Conservation (phyloP, 2,113 vertebrate genomes). For the Ursus arctos region DNA sequence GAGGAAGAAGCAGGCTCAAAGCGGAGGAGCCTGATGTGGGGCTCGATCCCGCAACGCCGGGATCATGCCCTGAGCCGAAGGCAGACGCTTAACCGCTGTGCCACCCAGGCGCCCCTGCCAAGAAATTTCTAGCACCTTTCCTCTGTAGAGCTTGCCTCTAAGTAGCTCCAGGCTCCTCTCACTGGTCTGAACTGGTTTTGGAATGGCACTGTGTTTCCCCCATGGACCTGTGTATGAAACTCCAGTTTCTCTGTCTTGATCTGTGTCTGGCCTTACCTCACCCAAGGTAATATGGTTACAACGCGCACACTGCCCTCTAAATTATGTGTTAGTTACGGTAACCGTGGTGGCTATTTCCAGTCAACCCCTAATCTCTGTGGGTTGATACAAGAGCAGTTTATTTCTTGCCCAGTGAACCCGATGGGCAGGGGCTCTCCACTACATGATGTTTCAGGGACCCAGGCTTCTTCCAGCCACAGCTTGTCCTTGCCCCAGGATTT, state of each 20-base stretch:
- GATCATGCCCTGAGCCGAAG: no score
- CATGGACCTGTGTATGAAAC: background rate
- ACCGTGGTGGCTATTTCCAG: fast-evolving
- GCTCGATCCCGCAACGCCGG: no score
- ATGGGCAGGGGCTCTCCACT: background rate
- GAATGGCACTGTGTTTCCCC: background rate
- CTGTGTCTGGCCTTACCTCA: background rate
- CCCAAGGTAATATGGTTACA: background rate
- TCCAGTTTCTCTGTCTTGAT: background rate
- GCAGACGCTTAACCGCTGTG: no score
- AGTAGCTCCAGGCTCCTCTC: background rate
- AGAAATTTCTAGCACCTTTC: background rate
- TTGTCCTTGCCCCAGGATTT: background rate
- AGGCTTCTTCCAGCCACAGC: background rate
- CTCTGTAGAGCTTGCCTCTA: background rate
- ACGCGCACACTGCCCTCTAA: background rate
- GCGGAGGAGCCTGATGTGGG: no score
- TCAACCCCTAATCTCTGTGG: background rate
- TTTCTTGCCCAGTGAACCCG: background rate
- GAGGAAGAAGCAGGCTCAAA: no score
- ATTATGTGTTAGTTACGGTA: background rate
- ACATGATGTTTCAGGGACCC: background rate
- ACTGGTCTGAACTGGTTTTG: background rate
- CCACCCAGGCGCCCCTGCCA: background rate
- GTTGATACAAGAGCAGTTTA: background rate